phyloP scores from a whole-genome alignment of 2,888 invertebrate genomes.

The Eupithecia abbreviata region DNA sequence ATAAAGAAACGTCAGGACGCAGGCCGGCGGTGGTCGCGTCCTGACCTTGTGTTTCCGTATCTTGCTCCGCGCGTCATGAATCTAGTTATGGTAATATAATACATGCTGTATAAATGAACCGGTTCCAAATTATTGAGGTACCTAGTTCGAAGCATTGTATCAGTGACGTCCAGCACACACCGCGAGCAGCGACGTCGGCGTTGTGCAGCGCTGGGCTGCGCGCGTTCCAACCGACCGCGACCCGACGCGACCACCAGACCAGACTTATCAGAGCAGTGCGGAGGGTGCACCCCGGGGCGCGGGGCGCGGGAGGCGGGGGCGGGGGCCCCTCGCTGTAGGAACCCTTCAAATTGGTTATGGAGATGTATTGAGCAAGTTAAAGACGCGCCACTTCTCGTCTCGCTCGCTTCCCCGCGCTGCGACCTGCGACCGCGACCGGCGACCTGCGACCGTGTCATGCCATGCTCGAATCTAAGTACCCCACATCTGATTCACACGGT shows the following conservation, averaged over 20 bases:
- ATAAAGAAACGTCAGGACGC: too few species aligned
- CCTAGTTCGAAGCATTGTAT: background rate
- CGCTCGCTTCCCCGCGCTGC: background rate
- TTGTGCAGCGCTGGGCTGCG: too few species aligned
- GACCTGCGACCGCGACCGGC: background rate
- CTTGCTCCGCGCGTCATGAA: background rate
- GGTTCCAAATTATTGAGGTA: background rate
- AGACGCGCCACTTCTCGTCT: background rate
- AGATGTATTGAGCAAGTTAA: background rate
- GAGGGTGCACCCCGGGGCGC: background rate
- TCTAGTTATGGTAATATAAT: constrained; percentile 2
- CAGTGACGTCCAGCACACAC: too few species aligned
- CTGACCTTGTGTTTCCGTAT: background rate
- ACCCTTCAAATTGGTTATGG: background rate
- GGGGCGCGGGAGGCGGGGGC: too few species aligned
- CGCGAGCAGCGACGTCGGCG: too few species aligned
- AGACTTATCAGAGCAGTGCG: background rate
- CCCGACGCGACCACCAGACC: background rate
- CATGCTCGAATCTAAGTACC: background rate
- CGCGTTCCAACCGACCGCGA: background rate
- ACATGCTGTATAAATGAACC: background rate
- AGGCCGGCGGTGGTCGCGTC: background rate
- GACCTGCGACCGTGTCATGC: background rate
- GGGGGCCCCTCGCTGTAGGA: background rate
- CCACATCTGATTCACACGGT: too few species aligned